A percentile compares a stretch with the other conserved stretches of the same genome.
Conservation (phyloP, 1,140 invertebrate genomes). For the Conus betulinus region DNA sequence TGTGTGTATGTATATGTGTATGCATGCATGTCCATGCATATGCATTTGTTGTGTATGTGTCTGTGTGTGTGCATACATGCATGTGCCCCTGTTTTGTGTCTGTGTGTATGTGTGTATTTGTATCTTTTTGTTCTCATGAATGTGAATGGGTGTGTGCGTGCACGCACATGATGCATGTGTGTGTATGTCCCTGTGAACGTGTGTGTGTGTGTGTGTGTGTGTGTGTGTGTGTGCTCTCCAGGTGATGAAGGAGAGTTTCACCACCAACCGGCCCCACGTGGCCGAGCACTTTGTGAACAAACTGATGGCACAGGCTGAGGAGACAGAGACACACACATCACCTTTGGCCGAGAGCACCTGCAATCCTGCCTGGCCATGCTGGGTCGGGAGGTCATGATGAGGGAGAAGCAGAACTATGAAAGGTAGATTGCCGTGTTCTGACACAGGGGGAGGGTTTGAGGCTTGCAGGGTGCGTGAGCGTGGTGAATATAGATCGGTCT, state of each 20-base stretch:
- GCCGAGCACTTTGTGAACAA: constrained; percentile 69
- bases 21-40: no score
- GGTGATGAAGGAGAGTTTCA: constrained; percentile 75
- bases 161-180: no score
- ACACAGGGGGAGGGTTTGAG: not conserved
- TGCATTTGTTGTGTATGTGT: no score
- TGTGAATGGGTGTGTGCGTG: no score
- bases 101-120: no score
- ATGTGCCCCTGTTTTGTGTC: no score
- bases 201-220: not conserved
- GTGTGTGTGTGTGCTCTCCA: constrained; percentile 36
- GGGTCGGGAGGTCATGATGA: constrained; percentile 63
- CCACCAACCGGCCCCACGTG: constrained; percentile 70
- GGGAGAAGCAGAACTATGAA: constrained; percentile 73
- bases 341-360: constrained; percentile 64
- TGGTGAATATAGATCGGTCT: no score
- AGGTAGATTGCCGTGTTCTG: constrained; percentile 51
- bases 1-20: no score
- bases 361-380: constrained; percentile 65
- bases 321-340: constrained; percentile 53
- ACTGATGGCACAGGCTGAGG: constrained; percentile 61
- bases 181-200: no score
- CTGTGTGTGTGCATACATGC: no score
- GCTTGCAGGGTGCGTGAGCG: not conserved
- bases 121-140: no score